Conservation (phyloP, 2,888 invertebrate genomes). For the Agriopis marginaria region DNA sequence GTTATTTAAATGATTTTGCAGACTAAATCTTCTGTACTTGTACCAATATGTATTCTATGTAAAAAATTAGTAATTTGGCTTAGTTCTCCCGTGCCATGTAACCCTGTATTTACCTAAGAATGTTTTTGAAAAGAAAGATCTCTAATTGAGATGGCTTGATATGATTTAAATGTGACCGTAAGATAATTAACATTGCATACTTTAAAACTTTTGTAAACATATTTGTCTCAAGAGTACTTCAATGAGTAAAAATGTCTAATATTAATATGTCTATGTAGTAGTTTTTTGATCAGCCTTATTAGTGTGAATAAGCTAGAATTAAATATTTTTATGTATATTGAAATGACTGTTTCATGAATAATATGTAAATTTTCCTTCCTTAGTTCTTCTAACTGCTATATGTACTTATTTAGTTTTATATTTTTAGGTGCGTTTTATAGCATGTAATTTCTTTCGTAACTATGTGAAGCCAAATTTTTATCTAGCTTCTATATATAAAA, state of each 20-base stretch:
- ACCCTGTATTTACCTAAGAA: too few species aligned
- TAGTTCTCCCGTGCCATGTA: too few species aligned
- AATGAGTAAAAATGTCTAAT: background rate
- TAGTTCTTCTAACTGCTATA: background rate
- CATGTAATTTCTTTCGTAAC: background rate
- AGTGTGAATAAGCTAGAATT: slow-evolving; percentile 14
- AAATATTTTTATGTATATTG: background rate
- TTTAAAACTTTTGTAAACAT: background rate
- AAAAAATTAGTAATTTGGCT: too few species aligned
- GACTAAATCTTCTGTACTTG: too few species aligned
- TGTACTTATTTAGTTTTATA: background rate
- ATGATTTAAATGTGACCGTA: background rate
- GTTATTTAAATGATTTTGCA: too few species aligned
- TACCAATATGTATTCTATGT: too few species aligned
- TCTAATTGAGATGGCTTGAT: background rate
- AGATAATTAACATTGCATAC: background rate
- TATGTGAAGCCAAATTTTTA: background rate
- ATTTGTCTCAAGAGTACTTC: background rate
- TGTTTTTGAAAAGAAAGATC: too few species aligned
- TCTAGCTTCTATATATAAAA: too few species aligned
- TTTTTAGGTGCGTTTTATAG: too few species aligned
- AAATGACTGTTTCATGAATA: slow-evolving; percentile 1
- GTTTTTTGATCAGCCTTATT: slow-evolving; percentile 24
- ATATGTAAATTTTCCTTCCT: slow-evolving; percentile 5
- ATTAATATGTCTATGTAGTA: slow-evolving; percentile 20